Evolutionary conservation across 2,113 vertebrate species (phyloP), one percentile per base, ranked within the genome.

Genomic region (Mesoclemmys tuberculata): DNA sequence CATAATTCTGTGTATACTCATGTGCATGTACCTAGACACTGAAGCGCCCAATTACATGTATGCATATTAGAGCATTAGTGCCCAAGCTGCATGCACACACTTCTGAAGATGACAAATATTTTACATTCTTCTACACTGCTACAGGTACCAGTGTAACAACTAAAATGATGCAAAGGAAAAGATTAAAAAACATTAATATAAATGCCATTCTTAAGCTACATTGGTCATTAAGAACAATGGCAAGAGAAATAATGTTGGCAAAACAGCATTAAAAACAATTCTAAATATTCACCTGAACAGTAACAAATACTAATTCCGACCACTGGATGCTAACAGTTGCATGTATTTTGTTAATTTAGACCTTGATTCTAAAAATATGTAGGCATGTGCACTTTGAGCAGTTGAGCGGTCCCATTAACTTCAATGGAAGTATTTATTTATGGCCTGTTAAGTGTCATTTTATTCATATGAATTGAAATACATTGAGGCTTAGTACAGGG

Each of bases 21-120:
- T 3, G 87, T 41, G 16, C 3, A 0, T 51, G 80, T 58, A 29
- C 27, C 71, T 82, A 10, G 9, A 6, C 61, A 68, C 49, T 64
- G 10, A 52, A 1, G 54, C 0, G 0, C 54, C 38, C 6, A 49
- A 22, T 35, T 14, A 85, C 24, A 56, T 2, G 2, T 2, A 52
- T 0, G 0, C 27, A n/a, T 1, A 0, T 27, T 12, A 27, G 44
- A 56, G 44, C 10, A 71, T 41, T 48, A 46, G 13, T 1, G 1
- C 16, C 13, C 1, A n/a, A 16, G 35, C 14, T 0, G 1, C 4
- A 4, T 1, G 19, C 29, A 77, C 35, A 84, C 78, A 61, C 5
- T 0, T 80, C 31, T 31, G 26, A 31, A 85, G 71, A 26, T 27
- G 38, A 89, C 12, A 85, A 77, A 27, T 38, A 46, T 51, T 51